A percentile compares a stretch with the other conserved stretches of the same genome.
phyloP scores from a whole-genome alignment of 2,113 vertebrate genomes.

The Meleagris gallopavo region DNA sequence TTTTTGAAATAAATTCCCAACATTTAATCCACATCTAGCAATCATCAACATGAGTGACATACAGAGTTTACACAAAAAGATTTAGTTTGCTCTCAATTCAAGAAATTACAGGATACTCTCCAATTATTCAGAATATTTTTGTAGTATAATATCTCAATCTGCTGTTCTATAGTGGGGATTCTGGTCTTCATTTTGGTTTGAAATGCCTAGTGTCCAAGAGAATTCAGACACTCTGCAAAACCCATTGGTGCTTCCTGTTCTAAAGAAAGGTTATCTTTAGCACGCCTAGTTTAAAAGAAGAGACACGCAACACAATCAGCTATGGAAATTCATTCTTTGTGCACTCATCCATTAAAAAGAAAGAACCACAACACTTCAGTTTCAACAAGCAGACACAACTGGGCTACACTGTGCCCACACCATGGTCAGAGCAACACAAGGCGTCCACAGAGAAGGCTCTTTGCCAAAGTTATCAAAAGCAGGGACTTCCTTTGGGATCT shows the following conservation, averaged over 20 bases:
- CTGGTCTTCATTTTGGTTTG: not conserved
- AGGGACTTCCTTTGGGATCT: not conserved
- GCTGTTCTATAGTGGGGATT: not conserved
- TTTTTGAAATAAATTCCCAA: not conserved
- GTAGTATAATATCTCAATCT: not conserved
- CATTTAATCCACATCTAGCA: slow-evolving; percentile 16
- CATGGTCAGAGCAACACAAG: accelerated
- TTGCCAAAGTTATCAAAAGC: not conserved
- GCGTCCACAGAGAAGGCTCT: not conserved
- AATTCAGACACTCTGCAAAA: slow-evolving; percentile 5
- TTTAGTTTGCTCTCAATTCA: not conserved
- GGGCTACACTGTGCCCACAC: not conserved
- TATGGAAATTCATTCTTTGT: accelerated
- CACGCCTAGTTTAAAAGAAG: not conserved
- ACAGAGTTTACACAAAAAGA: not conserved
- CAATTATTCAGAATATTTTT: slow-evolving; percentile 47
- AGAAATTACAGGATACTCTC: slow-evolving; percentile 63
- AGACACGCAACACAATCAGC: not conserved
- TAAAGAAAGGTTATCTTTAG: not conserved
- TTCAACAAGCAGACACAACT: accelerated
- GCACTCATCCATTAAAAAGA: not conserved
- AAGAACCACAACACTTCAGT: accelerated
- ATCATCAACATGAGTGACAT: not conserved
- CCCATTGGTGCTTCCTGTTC: not conserved
- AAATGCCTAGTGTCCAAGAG: not conserved